Evolutionary conservation across 2,888 invertebrate species (phyloP).

Genomic region (Acanthosepion pharaonis): DNA sequence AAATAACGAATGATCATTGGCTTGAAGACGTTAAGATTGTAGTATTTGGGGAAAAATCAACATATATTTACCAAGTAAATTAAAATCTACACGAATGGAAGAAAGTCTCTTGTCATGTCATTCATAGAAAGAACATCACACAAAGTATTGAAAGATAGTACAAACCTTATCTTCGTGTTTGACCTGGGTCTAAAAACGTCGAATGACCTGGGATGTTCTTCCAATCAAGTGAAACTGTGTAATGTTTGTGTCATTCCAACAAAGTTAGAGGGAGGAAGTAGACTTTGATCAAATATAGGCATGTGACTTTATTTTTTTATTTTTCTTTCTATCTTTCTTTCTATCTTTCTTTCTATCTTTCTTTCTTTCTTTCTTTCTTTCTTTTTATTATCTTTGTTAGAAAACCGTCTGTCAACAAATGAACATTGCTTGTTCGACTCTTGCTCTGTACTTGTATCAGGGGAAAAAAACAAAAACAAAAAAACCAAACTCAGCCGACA

Average conservation of each 20-base stretch:
- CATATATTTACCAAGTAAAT: neutral
- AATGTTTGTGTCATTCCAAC: neutral
- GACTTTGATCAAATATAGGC: constrained; percentile 33
- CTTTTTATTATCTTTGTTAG: neutral
- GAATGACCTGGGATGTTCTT: neutral
- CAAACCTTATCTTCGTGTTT: neutral
- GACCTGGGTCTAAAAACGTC: neutral
- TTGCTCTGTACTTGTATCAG: neutral
- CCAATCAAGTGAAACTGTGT: neutral
- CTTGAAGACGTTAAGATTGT: too few relatives aligned
- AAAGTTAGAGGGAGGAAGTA: neutral
- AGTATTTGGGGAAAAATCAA: too few relatives aligned
- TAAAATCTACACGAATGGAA: neutral
- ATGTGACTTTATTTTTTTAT: neutral
- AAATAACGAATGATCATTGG: too few relatives aligned
- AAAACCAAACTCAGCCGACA: neutral
- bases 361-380: too few relatives aligned
- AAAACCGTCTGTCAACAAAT: neutral
- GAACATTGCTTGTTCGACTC: neutral
- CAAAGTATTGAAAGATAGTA: neutral
- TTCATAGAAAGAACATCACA: neutral
- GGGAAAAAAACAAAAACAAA: neutral
- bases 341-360: too few relatives aligned
- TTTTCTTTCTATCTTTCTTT: too few relatives aligned
- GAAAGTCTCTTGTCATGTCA: neutral